Percentiles rank a stretch among this genome's conserved stretches.
phyloP scores from a whole-genome alignment of 2,113 vertebrate species.

The Fulmarus glacialis region DNA sequence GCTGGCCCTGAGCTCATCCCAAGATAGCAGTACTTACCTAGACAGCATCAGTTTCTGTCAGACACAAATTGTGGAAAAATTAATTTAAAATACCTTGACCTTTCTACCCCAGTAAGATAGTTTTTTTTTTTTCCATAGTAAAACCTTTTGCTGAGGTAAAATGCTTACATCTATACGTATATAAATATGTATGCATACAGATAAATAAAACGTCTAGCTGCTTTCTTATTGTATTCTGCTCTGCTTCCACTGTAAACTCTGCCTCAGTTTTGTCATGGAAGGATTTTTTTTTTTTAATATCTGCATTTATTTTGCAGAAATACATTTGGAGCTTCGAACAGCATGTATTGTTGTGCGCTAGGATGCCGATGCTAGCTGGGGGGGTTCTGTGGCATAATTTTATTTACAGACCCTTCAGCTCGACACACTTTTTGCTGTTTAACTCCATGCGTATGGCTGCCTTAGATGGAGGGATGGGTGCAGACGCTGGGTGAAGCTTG shows the following conservation, averaged over 20 bases:
- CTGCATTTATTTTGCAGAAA: not conserved
- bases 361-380: not conserved
- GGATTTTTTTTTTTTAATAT: not conserved
- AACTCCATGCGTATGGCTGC: not conserved
- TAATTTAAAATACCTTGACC: slow-evolving; percentile 31
- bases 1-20: slow-evolving; percentile 44
- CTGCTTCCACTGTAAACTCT: not conserved
- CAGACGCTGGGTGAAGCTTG: not conserved
- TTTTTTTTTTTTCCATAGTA: not conserved
- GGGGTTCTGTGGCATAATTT: not conserved
- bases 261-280: not conserved
- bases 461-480: not conserved
- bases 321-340: not conserved
- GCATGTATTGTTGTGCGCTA: not conserved
- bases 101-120: not conserved
- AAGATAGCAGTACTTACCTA: slow-evolving; percentile 36
- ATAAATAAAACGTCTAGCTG: not conserved
- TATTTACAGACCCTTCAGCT: not conserved
- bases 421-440: rapidly evolving
- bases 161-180: not conserved
- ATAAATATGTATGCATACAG: not conserved
- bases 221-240: not conserved
- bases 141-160: not conserved
- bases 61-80: slow-evolving; percentile 31
- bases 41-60: slow-evolving; percentile 19